These are phyloP conservation scores for Nomada flava DNA, from an alignment of 2,888 invertebrate genomes.

Conservation along the genomic window DNA sequence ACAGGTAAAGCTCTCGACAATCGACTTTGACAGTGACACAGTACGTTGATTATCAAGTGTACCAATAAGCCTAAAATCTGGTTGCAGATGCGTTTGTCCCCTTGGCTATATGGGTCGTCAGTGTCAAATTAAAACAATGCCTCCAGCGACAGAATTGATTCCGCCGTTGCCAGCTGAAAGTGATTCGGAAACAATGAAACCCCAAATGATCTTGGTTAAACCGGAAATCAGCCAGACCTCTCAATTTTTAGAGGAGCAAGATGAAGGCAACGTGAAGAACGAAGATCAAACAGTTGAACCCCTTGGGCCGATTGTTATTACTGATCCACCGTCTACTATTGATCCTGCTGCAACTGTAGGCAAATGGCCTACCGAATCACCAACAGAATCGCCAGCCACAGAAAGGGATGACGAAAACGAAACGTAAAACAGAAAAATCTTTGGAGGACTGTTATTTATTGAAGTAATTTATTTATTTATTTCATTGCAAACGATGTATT, in stretches of 20 bases:
- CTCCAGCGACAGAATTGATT: constrained; percentile 78
- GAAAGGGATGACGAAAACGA: constrained; percentile 81
- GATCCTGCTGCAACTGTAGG: constrained; percentile 80
- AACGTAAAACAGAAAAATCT: constrained; percentile 59
- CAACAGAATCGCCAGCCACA: constrained; percentile 75
- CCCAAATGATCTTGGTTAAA: constrained; percentile 20
- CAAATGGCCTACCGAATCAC: constrained; percentile 81
- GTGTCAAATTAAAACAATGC: constrained; percentile 87
- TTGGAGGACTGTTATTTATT: constrained; percentile 49
- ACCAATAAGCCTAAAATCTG: neutral
- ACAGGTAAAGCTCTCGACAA: constrained; percentile 86
- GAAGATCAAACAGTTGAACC: constrained; percentile 76
- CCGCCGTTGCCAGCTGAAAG: constrained; percentile 75
- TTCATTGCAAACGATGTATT: neutral
- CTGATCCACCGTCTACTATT: constrained; percentile 75
- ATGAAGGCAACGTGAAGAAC: constrained; percentile 9
- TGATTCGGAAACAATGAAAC: constrained; percentile 28
- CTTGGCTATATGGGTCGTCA: constrained; percentile 90
- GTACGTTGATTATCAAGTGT: too few species aligned
- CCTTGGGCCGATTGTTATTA: constrained; percentile 79
- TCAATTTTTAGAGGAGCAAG: constrained; percentile 28
- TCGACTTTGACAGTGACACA: neutral
- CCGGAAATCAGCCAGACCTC: constrained; percentile 9
- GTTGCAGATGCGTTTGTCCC: constrained; percentile 89
- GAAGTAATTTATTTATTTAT: constrained; percentile 55